These are phyloP conservation scores for Prietella phreatophila DNA, from an alignment of 2,113 vertebrate genomes.

Conservation along the genomic window DNA sequence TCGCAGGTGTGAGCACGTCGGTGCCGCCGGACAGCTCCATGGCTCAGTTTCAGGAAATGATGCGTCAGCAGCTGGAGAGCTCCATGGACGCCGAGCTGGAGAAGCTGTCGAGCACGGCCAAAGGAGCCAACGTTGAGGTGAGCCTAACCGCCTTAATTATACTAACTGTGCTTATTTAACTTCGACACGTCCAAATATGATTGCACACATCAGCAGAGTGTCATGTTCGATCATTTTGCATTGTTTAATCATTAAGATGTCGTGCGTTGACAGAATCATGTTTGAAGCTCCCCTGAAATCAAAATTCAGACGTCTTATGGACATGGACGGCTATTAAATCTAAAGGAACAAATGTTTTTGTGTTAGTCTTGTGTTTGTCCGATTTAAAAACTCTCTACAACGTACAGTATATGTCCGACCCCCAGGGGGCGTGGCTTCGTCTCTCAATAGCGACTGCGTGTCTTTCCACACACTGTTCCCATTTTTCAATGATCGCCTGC, in stretches of 20 bases:
- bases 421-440: neutral
- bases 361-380: no score
- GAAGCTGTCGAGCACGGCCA: constrained; percentile 80
- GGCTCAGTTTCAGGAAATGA: constrained; percentile 94
- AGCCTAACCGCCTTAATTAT: neutral
- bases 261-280: no score
- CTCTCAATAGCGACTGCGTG: neutral
- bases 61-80: constrained; percentile 91
- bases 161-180: no score
- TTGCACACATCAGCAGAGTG: no score
- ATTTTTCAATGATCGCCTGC: neutral
- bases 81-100: constrained; percentile 89
- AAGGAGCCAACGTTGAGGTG: constrained; percentile 82
- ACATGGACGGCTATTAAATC: no score
- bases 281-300: no score
- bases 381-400: no score
- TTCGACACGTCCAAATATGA: no score
- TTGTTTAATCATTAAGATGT: neutral
- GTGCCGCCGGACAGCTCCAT: constrained; percentile 76
- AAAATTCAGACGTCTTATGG: no score
- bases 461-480: neutral
- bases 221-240: no score
- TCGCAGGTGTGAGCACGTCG: constrained; percentile 82
- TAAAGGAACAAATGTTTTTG: no score
- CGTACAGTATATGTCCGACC: no score